phyloP scores from a whole-genome alignment of 2,113 vertebrate species.

The Myotis davidii region DNA sequence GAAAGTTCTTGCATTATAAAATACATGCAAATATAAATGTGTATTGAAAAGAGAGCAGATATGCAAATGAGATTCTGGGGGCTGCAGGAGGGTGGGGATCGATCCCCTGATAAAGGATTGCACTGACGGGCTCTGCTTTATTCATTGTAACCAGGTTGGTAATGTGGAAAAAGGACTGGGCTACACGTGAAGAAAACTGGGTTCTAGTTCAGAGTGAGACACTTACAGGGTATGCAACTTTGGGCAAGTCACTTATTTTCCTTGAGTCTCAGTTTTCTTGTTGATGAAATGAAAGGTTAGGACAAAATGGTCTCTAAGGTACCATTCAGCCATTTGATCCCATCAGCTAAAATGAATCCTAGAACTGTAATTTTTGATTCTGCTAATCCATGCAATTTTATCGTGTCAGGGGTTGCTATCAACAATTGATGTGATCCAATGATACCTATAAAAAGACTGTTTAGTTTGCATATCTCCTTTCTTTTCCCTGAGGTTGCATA shows the following conservation, averaged over 20 bases:
- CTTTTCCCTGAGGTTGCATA: neutral
- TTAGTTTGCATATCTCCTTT: conserved; percentile 41
- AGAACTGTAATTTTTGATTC: conserved; percentile 45
- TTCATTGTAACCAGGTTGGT: neutral
- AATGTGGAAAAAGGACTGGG: neutral
- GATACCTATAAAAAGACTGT: conserved; percentile 7
- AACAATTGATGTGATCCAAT: neutral
- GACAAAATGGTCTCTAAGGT: neutral
- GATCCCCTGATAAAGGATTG: neutral
- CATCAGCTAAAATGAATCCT: neutral
- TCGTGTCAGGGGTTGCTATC: conserved; percentile 15
- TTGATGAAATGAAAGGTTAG: neutral
- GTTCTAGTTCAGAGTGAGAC: neutral
- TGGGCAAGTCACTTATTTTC: neutral
- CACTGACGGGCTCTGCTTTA: neutral
- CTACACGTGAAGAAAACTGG: neutral
- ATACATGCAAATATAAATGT: conserved; percentile 28
- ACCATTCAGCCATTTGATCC: conserved; percentile 29
- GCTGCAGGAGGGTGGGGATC: neutral
- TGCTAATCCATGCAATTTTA: conserved; percentile 41
- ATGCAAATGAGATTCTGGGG: conserved; percentile 51
- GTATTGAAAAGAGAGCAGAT: conserved; percentile 57
- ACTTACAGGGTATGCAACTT: neutral
- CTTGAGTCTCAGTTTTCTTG: conserved; percentile 20
- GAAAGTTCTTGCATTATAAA: neutral